Base-by-base conservation (phyloP, 2,888 invertebrate species). In the Carterocephalus palaemon region DNA sequence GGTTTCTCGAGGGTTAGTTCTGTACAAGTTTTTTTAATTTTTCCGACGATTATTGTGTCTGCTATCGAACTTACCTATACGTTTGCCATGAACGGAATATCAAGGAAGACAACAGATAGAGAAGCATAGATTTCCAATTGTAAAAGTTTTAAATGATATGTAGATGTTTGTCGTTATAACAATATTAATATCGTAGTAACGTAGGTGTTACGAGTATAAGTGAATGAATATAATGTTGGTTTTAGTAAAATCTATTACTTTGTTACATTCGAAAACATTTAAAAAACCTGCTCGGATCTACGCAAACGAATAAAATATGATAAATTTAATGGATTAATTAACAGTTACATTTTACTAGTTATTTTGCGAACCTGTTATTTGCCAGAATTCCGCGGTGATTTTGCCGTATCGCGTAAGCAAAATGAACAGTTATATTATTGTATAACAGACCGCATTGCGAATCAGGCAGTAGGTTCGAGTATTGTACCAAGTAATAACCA, bases 351-450 rank as follows among this genome's bases (percentile, higher is more conserved):
- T 7, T 3, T 1, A 13, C 2, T 7, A 8, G 4, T n/a, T 1
- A 4, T 6, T 29, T 29, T n/a, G 4, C 16, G n/a, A 16, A 19
- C 16, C 12, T 12, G 13, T 41, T 41, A 41, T 24, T 40, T 13
- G 20, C 8, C 19, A 31, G 22, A 6, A 16, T 13, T 23, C 15
- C 13, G 41, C 26, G n/a, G 26, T 26, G 26, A 12, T 28, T 12
- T 19, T 16, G 10, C 24, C 24, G 26, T 19, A 16, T 33, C 24
- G 26, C 26, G 19, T 33, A 26, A 20, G 17, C 33, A 34, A 33
- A 29, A 33, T 33, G 12, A 20, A 42, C 41, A 41, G 41, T 41
- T 41, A 26, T 32, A 32, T 41, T 41, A 26, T 32, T 33, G 32
- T 33, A 24, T 33, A 26, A 9, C 31, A 33, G 33, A 41, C 24